Evolutionary conservation across 2,888 invertebrate species (phyloP).

Genomic region (Metellina segmentata): DNA sequence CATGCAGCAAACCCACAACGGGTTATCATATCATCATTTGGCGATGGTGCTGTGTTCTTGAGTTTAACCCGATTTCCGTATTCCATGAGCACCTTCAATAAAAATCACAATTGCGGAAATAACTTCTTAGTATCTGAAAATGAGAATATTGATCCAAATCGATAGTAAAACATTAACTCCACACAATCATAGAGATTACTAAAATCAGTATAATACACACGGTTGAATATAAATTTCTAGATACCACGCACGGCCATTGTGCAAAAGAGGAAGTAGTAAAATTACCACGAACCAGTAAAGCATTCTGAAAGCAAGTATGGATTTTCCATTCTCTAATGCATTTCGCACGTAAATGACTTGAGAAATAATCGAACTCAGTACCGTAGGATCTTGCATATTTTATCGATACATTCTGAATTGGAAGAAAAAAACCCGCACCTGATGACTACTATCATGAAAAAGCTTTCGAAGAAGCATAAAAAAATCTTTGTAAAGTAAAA

Average conservation of each 20-base stretch:
- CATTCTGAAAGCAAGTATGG: neutral
- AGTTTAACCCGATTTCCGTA: too few species aligned
- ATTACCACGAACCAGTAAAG: too few species aligned
- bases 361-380: conserved; percentile 14
- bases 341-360: conserved; percentile 9
- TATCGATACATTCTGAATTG: conserved; percentile 17
- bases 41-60: too few species aligned
- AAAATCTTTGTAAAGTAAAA: conserved; percentile 20
- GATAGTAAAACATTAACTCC: too few species aligned
- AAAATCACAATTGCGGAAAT: too few species aligned
- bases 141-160: too few species aligned
- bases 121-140: too few species aligned
- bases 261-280: too few species aligned
- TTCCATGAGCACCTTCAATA: too few species aligned
- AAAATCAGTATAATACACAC: neutral
- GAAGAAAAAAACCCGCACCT: neutral
- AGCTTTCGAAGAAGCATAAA: neutral
- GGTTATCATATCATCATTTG: too few species aligned
- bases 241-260: neutral
- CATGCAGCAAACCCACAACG: too few species aligned
- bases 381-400: neutral
- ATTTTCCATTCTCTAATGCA: conserved; percentile 33
- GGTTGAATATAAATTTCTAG: neutral
- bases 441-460: conserved; percentile 1
- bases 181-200: too few species aligned